Base-by-base conservation (phyloP, 2,888 invertebrate genomes). In the Dorcus hopei region DNA sequence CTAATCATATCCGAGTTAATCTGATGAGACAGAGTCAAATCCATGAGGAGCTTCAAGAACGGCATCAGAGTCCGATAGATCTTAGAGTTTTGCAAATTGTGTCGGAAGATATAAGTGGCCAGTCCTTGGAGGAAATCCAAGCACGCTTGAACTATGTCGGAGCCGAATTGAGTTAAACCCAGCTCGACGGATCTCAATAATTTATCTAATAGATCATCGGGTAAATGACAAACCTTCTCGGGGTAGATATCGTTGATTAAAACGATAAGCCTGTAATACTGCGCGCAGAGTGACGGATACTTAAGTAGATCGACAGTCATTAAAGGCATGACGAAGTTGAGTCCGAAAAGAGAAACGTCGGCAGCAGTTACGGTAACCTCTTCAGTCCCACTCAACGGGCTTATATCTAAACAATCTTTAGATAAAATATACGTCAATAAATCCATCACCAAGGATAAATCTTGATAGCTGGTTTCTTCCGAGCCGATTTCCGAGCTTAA, bases 381-480 rank as follows among this genome's bases (percentile, higher is more conserved):
- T 59, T 75, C 71, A 3, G 54, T 61, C 5, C 61, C 63, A 58
- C 49, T 61, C 11, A 62, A 63, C 2, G 71, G 65, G 59, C 74
- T 72, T 19, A 79, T 70, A 69, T 78, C 77, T 40, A 79, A 67
- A 57, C 77, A 79, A 65, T 79, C 79, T 69, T 79, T 79, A 3
- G 77, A 74, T 49, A 79, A 61, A 38, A 78, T 74, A 60, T 74
- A 76, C 5, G 77, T 78, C 23, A 93, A 80, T 59, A 95, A 80
- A 70, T 94, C 89, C 84, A 95, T 87, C 8, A 95, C 81, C 3
- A 92, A 81, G 53, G 89, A 83, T 64, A 95, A 85, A 72, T 94
- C 94, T 78, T 89, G 83, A 68, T 82, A 87, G 51, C 83, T 84
- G 64, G 86, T 91, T 70, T 93, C 93, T 53, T 90, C 90, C 9